A percentile compares a stretch with the other conserved stretches of the same genome.
phyloP scores from a whole-genome alignment of 1,140 invertebrate species.

The Choristoneura fumiferana region DNA sequence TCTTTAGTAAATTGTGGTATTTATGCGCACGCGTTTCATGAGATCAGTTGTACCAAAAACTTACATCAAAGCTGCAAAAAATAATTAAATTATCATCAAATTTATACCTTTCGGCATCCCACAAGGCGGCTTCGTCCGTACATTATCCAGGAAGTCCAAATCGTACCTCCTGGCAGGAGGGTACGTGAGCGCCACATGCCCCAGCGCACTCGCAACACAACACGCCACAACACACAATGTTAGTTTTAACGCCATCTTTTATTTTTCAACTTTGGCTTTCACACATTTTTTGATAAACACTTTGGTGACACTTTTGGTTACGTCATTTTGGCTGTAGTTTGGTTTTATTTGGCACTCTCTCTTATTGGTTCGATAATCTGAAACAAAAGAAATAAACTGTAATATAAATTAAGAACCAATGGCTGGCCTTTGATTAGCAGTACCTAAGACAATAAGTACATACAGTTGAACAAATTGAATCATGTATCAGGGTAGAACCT shows the following conservation, averaged over 20 bases:
- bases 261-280: conserved; percentile 3
- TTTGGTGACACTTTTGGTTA: neutral
- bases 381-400: conserved; percentile 2
- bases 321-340: neutral
- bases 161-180: conserved; percentile 92
- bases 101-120: conserved; percentile 96
- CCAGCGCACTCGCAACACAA: conserved; percentile 53
- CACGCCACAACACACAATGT: conserved; percentile 40
- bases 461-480: no score
- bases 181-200: conserved; percentile 92
- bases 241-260: conserved; percentile 52
- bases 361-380: no score
- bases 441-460: no score
- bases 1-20: no score
- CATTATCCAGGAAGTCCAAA: conserved; percentile 96
- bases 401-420: neutral
- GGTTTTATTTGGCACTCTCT: neutral
- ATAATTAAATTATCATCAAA: no score
- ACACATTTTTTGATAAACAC: conserved; percentile 5
- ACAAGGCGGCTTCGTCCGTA: conserved; percentile 93
- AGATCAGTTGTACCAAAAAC: no score
- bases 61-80: no score
- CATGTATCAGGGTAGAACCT: no score
- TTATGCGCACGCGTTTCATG: no score
- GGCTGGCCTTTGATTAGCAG: no score